Base-by-base conservation (phyloP, 2,797 vertebrate species). In the Balearica regulorum region DNA sequence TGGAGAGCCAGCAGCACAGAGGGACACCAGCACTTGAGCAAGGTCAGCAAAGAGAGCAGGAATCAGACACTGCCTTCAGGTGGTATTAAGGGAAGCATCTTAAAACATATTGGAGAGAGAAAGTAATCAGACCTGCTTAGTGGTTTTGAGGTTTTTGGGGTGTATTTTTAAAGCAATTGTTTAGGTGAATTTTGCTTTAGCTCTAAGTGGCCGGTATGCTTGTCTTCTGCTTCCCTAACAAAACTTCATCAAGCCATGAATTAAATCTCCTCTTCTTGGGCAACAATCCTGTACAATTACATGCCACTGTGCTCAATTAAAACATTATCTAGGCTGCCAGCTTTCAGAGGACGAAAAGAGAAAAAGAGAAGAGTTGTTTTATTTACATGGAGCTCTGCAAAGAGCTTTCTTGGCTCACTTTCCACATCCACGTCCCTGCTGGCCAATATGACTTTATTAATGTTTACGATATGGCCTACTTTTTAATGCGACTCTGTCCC, bases 371-470 rank as follows among this genome's bases (percentile, higher is more conserved):
- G 85, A 79, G 66, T 35, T 1, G 0, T 26, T 90, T 68, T 70
- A 83, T 94, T 95, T 75, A 43, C 83, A 61, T 0, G 7, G 71
- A 77, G 79, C 65, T 51, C 83, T 62, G 78, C 89, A 96, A 65
- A 95, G 87, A 94, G 95, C 89, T 43, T 20, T 91, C 84, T 82
- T 95, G 97, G 96, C 96, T 95, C 87, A 0, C 66, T 61, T 31
- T 79, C 81, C 69, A 25, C 16, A 1, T 29, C 73, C 53, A 7
- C 0, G 24, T 87, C 95, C 93, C 97, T 93, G 93, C 81, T 78
- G 93, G 94, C 95, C 93, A 87, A 72, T 15, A 85, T 1, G 22
- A 58, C 90, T 95, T 90, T 55, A 90, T 81, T 83, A 90, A 94
- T 86, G 95, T 93, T 85, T 93, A 80, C 20, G 10, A 70, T 53